Conservation (phyloP, 2,888 invertebrate genomes). For the Cactoblastis cactorum region DNA sequence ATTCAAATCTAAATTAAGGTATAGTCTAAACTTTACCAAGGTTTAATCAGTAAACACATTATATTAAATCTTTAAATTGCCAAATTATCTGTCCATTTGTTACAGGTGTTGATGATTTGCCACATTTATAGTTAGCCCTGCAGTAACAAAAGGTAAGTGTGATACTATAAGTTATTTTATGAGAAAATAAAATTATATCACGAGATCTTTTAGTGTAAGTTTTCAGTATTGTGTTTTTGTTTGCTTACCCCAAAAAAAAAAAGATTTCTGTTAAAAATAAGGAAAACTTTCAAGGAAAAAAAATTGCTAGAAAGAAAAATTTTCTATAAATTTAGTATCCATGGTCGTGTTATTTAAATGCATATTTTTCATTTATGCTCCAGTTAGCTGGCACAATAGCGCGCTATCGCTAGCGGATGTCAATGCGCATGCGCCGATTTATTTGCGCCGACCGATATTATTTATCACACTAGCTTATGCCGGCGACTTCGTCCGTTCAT, state of each 20-base stretch:
- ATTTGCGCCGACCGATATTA: background rate
- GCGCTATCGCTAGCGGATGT: slow-evolving; percentile 5
- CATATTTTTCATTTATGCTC: slow-evolving; percentile 16
- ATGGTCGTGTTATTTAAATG: background rate
- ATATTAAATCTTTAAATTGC: too few relatives aligned
- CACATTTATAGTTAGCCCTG: slow-evolving; percentile 38
- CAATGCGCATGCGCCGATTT: slow-evolving; percentile 5
- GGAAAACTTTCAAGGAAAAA: too few relatives aligned
- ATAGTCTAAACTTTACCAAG: too few relatives aligned
- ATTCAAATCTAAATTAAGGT: too few relatives aligned
- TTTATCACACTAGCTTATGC: too few relatives aligned
- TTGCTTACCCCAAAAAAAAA: too few relatives aligned
- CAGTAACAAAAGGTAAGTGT: slow-evolving; percentile 41
- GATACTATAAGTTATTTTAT: background rate
- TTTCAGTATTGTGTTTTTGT: too few relatives aligned
- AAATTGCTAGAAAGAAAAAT: background rate
- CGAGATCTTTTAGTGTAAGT: too few relatives aligned
- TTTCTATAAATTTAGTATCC: background rate
- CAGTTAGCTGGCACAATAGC: slow-evolving; percentile 11
- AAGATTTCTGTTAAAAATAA: too few relatives aligned
- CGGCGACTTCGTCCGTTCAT: too few relatives aligned
- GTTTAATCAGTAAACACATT: too few relatives aligned
- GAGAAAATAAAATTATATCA: too few relatives aligned
- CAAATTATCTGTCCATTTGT: slow-evolving; percentile 21
- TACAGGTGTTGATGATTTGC: slow-evolving; percentile 53